Percentiles rank a stretch among this genome's conserved stretches.
Evolutionary conservation across 1,140 invertebrate genomes (phyloP).

Genomic region (Drosophila murphyi): DNA sequence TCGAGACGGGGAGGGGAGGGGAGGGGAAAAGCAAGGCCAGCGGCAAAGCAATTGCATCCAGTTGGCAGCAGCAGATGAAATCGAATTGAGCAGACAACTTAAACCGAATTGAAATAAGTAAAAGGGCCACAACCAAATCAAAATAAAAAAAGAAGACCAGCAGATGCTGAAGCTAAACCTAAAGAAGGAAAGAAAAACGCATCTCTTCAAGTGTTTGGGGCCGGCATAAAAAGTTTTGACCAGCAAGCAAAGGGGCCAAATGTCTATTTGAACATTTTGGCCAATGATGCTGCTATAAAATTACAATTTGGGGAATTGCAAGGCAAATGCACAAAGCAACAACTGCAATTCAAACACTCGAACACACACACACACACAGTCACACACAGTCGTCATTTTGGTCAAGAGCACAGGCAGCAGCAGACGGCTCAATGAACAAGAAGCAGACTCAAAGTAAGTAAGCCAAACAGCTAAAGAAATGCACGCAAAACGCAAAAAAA

Average conservation of each 20-base stretch:
- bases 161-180: neutral
- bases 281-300: slow-evolving; percentile 80
- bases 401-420: slow-evolving; percentile 51
- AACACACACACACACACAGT: slow-evolving; percentile 9
- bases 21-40: slow-evolving; percentile 55
- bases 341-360: slow-evolving; percentile 8
- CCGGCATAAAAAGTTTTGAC: slow-evolving; percentile 17
- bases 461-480: slow-evolving; percentile 38
- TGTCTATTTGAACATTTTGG: slow-evolving; percentile 78
- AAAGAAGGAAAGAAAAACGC: neutral
- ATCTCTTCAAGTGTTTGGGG: slow-evolving; percentile 1
- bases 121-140: slow-evolving; percentile 32
- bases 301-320: slow-evolving; percentile 82
- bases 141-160: slow-evolving; percentile 5
- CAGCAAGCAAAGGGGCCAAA: slow-evolving; percentile 42
- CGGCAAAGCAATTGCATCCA: slow-evolving; percentile 74
- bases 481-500: slow-evolving; percentile 14
- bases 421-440: slow-evolving; percentile 15
- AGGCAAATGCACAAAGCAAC: slow-evolving; percentile 56
- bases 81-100: slow-evolving; percentile 70
- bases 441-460: slow-evolving; percentile 23
- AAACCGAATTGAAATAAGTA: slow-evolving; percentile 48
- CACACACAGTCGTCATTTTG: slow-evolving; percentile 40
- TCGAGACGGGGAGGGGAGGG: neutral
- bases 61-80: slow-evolving; percentile 67